These are phyloP conservation scores for Ischnus inquisitorius DNA, from an alignment of 2,888 invertebrate species.

Conservation along the genomic window DNA sequence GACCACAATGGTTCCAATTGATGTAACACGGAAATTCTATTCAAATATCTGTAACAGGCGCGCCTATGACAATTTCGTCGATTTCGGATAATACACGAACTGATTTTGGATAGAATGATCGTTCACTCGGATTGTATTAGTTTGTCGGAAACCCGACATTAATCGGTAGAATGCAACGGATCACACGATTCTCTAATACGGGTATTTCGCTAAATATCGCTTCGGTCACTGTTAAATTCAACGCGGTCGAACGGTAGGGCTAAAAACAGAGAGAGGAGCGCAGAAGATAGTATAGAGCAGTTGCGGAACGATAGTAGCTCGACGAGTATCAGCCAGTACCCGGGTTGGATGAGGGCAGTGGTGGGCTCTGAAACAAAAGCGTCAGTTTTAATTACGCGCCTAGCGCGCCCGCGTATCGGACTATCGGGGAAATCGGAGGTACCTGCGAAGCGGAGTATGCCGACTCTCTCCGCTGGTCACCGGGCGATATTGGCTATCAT, in stretches of 20 bases:
- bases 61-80: neutral
- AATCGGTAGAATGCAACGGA: slow-evolving; percentile 19
- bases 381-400: slow-evolving; percentile 79
- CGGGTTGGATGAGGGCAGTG: slow-evolving; percentile 22
- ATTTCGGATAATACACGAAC: neutral
- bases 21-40: neutral
- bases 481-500: slow-evolving; percentile 78
- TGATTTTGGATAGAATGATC: neutral
- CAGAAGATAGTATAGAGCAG: neutral
- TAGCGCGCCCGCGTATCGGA: slow-evolving; percentile 59
- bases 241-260: neutral
- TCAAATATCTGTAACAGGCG: neutral
- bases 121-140: neutral
- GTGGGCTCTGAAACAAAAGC: slow-evolving; percentile 74
- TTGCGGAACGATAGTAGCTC: slow-evolving; percentile 20
- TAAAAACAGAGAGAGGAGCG: neutral
- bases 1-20: neutral
- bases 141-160: slow-evolving; percentile 13
- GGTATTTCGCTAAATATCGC: neutral
- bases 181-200: neutral
- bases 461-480: slow-evolving; percentile 68
- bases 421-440: slow-evolving; percentile 72
- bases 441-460: slow-evolving; percentile 62
- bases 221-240: slow-evolving; percentile 2
- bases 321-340: slow-evolving; percentile 22